phyloP scores from a whole-genome alignment of 2,113 vertebrate species.

The Phalacrocorax aristotelis region DNA sequence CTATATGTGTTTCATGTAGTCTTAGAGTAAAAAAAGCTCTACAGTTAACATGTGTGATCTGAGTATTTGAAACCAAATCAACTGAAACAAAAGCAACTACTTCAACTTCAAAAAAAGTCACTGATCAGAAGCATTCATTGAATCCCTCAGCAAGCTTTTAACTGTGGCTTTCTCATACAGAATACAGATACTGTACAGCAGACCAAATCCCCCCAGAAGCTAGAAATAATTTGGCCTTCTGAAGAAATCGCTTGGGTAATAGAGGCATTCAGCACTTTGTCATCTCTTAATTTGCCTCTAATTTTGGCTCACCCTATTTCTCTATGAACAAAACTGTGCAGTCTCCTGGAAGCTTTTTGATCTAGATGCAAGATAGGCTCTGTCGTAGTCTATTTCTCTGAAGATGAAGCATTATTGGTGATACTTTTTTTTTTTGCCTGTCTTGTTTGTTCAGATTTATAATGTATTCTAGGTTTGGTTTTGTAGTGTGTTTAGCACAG shows the following conservation, averaged over 20 bases:
- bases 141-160: not conserved
- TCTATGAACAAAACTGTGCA: not conserved
- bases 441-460: not conserved
- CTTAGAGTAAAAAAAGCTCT: not conserved
- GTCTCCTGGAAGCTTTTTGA: not conserved
- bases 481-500: not conserved
- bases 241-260: not conserved
- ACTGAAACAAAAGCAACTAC: not conserved
- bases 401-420: not conserved
- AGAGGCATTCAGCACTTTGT: not conserved
- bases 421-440: not conserved
- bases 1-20: not conserved
- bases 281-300: slow-evolving; percentile 14
- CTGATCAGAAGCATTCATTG: not conserved
- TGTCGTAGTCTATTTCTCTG: not conserved
- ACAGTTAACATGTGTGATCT: not conserved
- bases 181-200: not conserved
- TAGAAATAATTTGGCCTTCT: not conserved
- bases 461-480: not conserved
- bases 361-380: not conserved
- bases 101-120: not conserved
- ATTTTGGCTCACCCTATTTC: not conserved
- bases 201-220: not conserved
- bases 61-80: not conserved
- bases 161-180: not conserved